Base-by-base conservation (phyloP, 2,113 vertebrate species). In the Chamaea fasciata region DNA sequence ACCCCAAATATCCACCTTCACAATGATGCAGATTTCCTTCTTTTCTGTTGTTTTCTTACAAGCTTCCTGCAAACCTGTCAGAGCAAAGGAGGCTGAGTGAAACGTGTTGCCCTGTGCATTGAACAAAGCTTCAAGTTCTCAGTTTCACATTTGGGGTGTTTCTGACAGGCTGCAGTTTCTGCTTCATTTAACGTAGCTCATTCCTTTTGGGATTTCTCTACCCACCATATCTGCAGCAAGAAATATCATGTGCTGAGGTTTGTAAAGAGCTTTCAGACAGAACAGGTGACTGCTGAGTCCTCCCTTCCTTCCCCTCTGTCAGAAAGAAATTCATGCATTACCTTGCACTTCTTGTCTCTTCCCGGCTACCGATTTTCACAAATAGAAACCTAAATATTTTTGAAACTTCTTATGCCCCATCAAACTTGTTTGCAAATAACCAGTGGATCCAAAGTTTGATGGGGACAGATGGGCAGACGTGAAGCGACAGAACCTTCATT, bases 121-220 rank as follows among this genome's bases (percentile, higher is more conserved):
- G 76, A 93, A 78, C 52, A 92, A 83, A 89, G 49, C 57, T 55
- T 92, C 12, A 6, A 31, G 37, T 76, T 83, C 84, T 55, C 89
- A 44, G 27, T 70, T 94, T 75, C 69, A 44, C 39, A 31, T 79
- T 62, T 70, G 62, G 71, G 67, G 67, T 85, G 60, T 44, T 78
- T 95, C 85, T 92, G 88, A 90, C 82, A 94, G 42, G 73, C 42
- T 83, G 59, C 68, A 69, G 83, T 67, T 96, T 92, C 83, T 92
- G 92, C 89, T 95, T 89, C 95, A 87, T 81, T 92, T 81, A 81
- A 70, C 35, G 4, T 9, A 60, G 33, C 39, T 93, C 6, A 0
- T 87, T 94, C 35, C 73, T 33, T 81, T 83, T 75, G 64, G 63
- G 68, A 90, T 24, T 86, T 89, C 60, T 92, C 42, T 77, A 44